These are phyloP conservation scores for Oscarella lobularis DNA, from an alignment of 37 sponge, comb jelly and placozoan genomes.

Conservation along the genomic window DNA sequence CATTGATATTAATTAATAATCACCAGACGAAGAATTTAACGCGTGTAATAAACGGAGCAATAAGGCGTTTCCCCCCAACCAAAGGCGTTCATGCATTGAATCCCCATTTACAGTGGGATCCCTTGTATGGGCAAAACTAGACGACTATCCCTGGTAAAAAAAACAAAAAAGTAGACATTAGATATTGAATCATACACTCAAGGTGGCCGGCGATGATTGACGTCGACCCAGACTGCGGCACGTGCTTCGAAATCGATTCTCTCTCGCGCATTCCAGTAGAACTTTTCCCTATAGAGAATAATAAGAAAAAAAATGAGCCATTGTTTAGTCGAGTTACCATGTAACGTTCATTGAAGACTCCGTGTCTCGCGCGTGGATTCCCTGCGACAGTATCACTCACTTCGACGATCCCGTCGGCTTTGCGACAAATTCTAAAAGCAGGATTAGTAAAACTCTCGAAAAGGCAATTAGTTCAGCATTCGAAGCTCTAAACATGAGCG, in stretches of 20 bases:
- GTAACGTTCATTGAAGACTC: background rate
- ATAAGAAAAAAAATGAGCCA: too few relatives aligned
- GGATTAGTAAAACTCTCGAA: too few relatives aligned
- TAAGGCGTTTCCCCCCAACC: background rate
- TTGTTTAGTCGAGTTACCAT: background rate
- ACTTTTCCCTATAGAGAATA: too few relatives aligned
- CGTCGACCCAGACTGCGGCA: background rate
- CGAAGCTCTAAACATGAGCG: too few relatives aligned
- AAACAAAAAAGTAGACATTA: background rate
- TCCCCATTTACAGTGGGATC: background rate
- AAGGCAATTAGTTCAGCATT: background rate
- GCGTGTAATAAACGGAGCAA: background rate
- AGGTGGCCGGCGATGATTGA: background rate
- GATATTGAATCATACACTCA: background rate
- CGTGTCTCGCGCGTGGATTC: background rate
- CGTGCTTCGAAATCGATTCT: background rate
- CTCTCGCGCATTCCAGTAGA: background rate
- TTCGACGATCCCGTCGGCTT: background rate
- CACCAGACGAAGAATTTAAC: background rate
- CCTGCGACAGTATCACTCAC: background rate
- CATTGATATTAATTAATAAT: background rate
- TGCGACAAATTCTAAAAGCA: too few relatives aligned
- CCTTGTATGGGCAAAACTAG: conserved; percentile 1
- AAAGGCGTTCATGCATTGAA: background rate
- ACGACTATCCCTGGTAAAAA: background rate